phyloP scores from a whole-genome alignment of 2,113 vertebrate genomes.

The Dipodomys merriami region DNA sequence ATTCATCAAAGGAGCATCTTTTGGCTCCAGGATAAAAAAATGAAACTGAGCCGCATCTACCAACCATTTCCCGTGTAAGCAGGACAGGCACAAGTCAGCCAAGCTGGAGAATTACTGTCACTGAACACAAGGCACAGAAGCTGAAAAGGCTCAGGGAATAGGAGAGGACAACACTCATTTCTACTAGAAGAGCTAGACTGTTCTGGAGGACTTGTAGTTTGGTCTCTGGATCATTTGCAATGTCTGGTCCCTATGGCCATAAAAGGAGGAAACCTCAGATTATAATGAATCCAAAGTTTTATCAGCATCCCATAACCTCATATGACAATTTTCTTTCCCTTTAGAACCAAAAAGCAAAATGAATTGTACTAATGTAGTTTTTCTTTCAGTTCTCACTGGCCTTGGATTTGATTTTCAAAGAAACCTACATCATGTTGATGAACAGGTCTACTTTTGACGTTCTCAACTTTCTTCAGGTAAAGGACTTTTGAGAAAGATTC shows the following conservation, averaged over 20 bases:
- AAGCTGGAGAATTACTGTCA: background rate
- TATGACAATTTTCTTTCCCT: background rate
- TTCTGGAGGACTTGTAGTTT: background rate
- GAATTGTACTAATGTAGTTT: background rate
- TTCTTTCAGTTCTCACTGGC: background rate
- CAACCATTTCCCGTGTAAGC: background rate
- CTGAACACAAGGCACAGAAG: background rate
- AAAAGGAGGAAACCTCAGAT: background rate
- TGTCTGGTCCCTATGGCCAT: background rate
- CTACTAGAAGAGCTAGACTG: background rate
- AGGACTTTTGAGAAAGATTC: background rate
- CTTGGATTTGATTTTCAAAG: background rate
- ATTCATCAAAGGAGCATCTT: background rate
- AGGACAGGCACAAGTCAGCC: background rate
- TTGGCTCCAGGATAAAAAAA: background rate
- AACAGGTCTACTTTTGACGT: background rate
- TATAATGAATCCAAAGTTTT: background rate
- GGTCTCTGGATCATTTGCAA: background rate
- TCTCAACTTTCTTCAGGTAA: background rate
- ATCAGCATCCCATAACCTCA: background rate
- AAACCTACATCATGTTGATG: background rate
- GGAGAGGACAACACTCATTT: background rate
- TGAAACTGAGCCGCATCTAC: background rate
- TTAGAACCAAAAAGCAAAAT: background rate
- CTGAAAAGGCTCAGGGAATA: fast-evolving